These are phyloP conservation scores for Nemapogon koenigi DNA, from an alignment of 2,888 invertebrate species.

Conservation along the genomic window DNA sequence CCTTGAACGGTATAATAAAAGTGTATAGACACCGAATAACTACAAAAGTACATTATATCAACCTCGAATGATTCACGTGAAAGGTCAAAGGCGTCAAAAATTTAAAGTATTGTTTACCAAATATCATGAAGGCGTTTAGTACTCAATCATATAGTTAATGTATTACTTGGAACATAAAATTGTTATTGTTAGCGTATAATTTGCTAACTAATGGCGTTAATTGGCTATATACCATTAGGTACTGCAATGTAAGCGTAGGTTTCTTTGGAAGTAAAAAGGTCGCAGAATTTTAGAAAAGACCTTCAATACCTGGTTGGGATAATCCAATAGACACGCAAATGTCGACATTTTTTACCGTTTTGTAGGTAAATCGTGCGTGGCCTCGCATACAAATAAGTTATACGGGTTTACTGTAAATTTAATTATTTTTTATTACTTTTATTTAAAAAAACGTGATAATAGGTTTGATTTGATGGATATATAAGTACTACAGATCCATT, in stretches of 20 bases:
- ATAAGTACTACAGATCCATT: too few relatives aligned
- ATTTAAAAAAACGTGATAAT: too few relatives aligned
- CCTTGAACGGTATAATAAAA: too few relatives aligned
- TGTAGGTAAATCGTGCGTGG: conserved; percentile 4
- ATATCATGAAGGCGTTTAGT: conserved; percentile 21
- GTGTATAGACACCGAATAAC: too few relatives aligned
- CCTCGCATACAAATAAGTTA: neutral
- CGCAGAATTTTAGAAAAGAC: neutral
- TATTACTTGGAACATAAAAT: conserved; percentile 10
- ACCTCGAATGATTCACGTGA: conserved; percentile 14
- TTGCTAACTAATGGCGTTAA: conserved; percentile 8
- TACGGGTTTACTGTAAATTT: too few relatives aligned
- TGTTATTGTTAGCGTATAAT: conserved; percentile 13
- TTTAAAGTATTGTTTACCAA: conserved; percentile 34
- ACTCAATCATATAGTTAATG: conserved; percentile 11
- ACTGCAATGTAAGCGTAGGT: too few relatives aligned
- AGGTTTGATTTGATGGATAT: too few relatives aligned
- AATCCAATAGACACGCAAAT: neutral
- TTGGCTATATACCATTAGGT: conserved; percentile 10
- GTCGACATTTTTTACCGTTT: too few relatives aligned
- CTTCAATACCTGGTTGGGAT: too few relatives aligned
- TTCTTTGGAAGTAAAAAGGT: conserved; percentile 1
- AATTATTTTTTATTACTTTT: too few relatives aligned
- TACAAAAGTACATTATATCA: too few relatives aligned
- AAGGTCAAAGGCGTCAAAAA: conserved; percentile 40